Evolutionary conservation across 2,113 vertebrate species (phyloP), one percentile per base, ranked within the genome.

Genomic region (Mandrillus leucophaeus): DNA sequence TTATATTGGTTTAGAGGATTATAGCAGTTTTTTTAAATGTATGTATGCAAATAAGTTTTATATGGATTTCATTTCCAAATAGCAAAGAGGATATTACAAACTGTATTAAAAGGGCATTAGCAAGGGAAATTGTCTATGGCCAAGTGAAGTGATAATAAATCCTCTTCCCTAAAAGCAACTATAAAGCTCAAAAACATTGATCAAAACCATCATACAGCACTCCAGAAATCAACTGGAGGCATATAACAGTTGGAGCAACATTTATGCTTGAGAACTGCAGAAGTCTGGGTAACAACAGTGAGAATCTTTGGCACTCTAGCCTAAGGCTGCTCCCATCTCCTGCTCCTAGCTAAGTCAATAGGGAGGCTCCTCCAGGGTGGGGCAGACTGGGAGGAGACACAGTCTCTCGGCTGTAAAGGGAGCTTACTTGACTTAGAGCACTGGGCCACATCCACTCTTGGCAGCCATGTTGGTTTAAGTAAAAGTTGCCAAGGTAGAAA

Each of bases 401-500:
- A 80, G 18, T 64, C 32, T 43, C 86, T 66, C 43, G 32, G 13
- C n/a, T 66, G 16, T 75, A 55, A 86, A 80, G 45, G 73, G 16
- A 38, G 40, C n/a, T 86, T 32, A 0, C 45, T 80, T 12, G 30
- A 38, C 50, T 30, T 27, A n/a, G 57, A 59, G 32, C n/a, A 50
- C 40, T 17, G 32, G 57, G 9, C 25, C 59, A n/a, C 38, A 27
- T 55, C 55, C 61, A 25, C 35, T 81, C 48, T 86, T 76, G 18
- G 48, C 27, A 82, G 32, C 57, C 20, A 82, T 70, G 1, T 84
- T 45, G 13, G 30, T 43, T 43, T 61, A 59, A 52, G 40, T 5
- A 50, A 50, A 75, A 96, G 50, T 76, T 35, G 38, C 88, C 59
- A 72, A 91, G 10, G 45, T 70, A 84, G 70, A 84, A 75, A 86